Evolutionary conservation across 30 jellyfish, hydroid and myxozoan genomes (phyloP).

Genomic region (Aurelia sp.): DNA sequence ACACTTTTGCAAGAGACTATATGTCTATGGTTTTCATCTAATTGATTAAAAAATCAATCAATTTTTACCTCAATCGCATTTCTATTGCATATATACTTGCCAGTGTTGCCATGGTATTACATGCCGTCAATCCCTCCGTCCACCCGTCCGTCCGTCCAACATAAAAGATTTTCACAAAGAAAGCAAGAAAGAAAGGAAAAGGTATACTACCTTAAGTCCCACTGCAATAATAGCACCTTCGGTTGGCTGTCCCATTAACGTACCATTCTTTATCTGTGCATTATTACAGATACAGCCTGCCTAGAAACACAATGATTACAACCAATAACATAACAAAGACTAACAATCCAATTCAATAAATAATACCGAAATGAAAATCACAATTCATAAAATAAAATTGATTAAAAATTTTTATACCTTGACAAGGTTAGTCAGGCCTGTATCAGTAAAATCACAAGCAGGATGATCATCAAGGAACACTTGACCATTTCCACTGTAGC

Average conservation of each 20-base stretch:
- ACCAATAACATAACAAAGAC: neutral
- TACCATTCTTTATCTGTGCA: conserved; percentile 88
- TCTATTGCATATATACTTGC: too few relatives aligned
- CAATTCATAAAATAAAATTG: too few relatives aligned
- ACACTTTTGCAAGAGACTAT: too few relatives aligned
- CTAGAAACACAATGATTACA: conserved; percentile 27
- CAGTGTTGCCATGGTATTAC: too few relatives aligned
- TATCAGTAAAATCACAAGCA: conserved; percentile 81
- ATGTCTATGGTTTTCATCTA: too few relatives aligned
- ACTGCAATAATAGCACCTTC: conserved; percentile 98
- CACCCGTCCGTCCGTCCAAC: too few relatives aligned
- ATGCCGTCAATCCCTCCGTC: too few relatives aligned
- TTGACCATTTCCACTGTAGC: conserved; percentile 95
- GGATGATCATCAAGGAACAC: conserved; percentile 73
- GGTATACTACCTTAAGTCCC: conserved; percentile 89
- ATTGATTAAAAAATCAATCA: too few relatives aligned
- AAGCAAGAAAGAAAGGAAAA: too few relatives aligned
- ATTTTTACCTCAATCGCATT: too few relatives aligned
- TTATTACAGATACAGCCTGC: conserved; percentile 93
- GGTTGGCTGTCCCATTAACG: conserved; percentile 94
- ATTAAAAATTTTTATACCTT: conserved; percentile 50
- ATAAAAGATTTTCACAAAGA: too few relatives aligned
- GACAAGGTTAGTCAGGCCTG: conserved; percentile 76
- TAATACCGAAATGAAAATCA: neutral
- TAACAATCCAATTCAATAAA: neutral